Percentiles rank a stretch among this genome's conserved stretches.
These are phyloP conservation scores for Ephialtes manifestator DNA, from an alignment of 2,888 invertebrate species.

Conservation along the genomic window DNA sequence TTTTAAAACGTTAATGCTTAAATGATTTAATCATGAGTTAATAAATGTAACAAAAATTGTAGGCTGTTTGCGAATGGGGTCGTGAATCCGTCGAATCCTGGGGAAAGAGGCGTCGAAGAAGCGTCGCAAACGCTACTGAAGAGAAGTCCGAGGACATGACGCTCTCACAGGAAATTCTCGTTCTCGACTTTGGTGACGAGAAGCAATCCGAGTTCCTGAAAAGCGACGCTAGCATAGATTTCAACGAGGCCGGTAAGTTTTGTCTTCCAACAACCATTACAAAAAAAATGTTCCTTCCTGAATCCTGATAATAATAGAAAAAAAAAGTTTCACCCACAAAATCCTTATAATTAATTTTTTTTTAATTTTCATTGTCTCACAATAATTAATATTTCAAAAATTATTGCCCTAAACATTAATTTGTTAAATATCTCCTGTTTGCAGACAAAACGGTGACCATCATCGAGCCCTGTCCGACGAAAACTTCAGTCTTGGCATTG, in stretches of 20 bases:
- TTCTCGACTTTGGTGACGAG: conserved; percentile 97
- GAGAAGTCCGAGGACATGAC: conserved; percentile 95
- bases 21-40: neutral
- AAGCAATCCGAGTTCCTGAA: conserved; percentile 93
- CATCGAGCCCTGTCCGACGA: conserved; percentile 96
- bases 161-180: conserved; percentile 96
- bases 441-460: conserved; percentile 96
- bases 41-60: conserved; percentile 73
- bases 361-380: no score
- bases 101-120: conserved; percentile 94
- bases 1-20: neutral
- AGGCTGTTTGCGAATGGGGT: conserved; percentile 97
- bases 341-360: no score
- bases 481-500: conserved; percentile 95
- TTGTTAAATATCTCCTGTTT: conserved; percentile 77
- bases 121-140: conserved; percentile 89
- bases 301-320: no score
- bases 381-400: no score
- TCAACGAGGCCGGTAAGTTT: conserved; percentile 86
- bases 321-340: neutral
- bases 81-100: conserved; percentile 96
- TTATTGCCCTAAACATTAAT: conserved; percentile 14
- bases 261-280: neutral
- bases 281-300: no score
- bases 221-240: conserved; percentile 90